phyloP scores from a whole-genome alignment of 2,113 vertebrate genomes.

The Harpagus bidentatus region DNA sequence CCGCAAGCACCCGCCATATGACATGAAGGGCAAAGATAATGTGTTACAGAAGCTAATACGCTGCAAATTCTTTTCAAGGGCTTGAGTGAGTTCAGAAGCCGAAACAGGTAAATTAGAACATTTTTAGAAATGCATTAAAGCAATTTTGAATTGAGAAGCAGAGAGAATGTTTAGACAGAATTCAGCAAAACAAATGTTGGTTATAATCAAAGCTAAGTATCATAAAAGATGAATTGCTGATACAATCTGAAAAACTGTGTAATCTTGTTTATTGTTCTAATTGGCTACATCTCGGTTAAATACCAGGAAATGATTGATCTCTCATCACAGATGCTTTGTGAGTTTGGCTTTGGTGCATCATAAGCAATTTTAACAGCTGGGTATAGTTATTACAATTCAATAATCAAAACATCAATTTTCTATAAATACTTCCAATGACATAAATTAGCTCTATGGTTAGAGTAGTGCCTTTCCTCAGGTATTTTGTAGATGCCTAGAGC shows the following conservation, averaged over 20 bases:
- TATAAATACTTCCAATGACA: slow-evolving; percentile 60
- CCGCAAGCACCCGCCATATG: neutral
- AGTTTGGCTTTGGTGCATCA: slow-evolving; percentile 36
- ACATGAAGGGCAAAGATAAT: neutral
- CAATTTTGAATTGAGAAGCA: slow-evolving; percentile 7
- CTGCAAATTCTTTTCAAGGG: slow-evolving; percentile 17
- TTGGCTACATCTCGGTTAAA: neutral
- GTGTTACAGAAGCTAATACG: neutral
- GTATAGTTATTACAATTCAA: slow-evolving; percentile 19
- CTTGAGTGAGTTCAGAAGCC: neutral
- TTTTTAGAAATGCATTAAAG: slow-evolving; percentile 18
- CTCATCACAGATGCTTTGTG: slow-evolving; percentile 49
- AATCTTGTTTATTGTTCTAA: slow-evolving; percentile 9
- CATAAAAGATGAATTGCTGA: slow-evolving; percentile 19
- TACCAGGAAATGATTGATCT: slow-evolving; percentile 56
- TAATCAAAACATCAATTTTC: slow-evolving; percentile 46
- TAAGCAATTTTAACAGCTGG: slow-evolving; percentile 52
- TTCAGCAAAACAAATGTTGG: slow-evolving; percentile 22
- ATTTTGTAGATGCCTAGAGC: neutral
- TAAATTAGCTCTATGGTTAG: slow-evolving; percentile 40
- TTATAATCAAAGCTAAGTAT: slow-evolving; percentile 10
- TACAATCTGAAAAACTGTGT: slow-evolving; percentile 10
- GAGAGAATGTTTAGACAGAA: neutral
- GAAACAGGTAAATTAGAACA: slow-evolving; percentile 38
- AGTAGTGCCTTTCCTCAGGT: neutral